Evolutionary conservation across 2,888 invertebrate genomes (phyloP).

Genomic region (Apodemia hepburni): DNA sequence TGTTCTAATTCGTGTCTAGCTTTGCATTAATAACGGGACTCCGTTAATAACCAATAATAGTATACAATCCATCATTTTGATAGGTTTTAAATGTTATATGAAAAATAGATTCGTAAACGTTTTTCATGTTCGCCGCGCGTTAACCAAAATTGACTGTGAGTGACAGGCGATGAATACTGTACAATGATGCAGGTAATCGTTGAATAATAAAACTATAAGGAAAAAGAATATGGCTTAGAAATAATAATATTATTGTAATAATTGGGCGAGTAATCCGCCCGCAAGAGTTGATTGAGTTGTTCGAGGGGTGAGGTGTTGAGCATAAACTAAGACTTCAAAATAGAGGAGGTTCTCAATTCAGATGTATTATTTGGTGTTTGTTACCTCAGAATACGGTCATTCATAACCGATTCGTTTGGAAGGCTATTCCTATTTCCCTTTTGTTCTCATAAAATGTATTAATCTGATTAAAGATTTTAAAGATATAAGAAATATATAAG

Average conservation of each 20-base stretch:
- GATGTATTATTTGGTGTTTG: no score
- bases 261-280: no score
- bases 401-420: no score
- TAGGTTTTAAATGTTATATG: constrained; percentile 2
- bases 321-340: no score
- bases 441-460: no score
- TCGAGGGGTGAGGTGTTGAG: no score
- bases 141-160: constrained; percentile 3
- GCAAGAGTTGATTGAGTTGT: no score
- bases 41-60: constrained; percentile 13
- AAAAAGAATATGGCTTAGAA: not conserved
- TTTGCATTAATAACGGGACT: constrained; percentile 18
- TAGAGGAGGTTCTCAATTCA: no score
- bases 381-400: no score
- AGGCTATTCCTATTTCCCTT: no score
- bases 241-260: not conserved
- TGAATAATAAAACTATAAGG: not conserved
- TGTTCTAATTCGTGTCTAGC: constrained; percentile 20
- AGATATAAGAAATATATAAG: no score
- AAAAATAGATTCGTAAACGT: not conserved
- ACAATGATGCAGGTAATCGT: not conserved
- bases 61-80: constrained; percentile 12
- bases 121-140: not conserved
- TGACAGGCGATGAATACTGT: not conserved
- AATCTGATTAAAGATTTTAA: no score